Base-by-base conservation (phyloP, 2,888 invertebrate genomes). In the Phrixothrix hirtus region DNA sequence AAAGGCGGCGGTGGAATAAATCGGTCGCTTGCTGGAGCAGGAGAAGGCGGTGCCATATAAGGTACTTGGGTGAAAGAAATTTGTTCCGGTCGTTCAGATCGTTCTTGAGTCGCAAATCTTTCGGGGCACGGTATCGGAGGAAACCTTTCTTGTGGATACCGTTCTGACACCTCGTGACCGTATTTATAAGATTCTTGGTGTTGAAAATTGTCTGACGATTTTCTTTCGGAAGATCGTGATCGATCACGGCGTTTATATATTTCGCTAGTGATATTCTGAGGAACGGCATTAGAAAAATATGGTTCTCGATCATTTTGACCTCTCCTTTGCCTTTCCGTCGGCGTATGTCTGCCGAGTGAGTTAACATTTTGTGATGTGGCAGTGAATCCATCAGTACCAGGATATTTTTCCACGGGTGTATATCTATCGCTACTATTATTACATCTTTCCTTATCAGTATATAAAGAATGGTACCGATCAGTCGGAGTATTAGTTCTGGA, bases 1-100 rank as follows among this genome's bases (percentile, higher is more conserved):
- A 85, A 75, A 70, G 84, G 84, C 65, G 85, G 83, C 65, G 80
- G 79, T 39, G 84, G 84, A 62, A 84, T 82, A 67, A 79, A 80
- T 37, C 79, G 73, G 63, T 80, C 80, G 66, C 76, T 77, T 26
- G 79, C 76, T 11, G 81, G 81, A 46, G 81, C 81, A 44, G 81
- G 81, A 38, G 81, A 81, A 14, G 82, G 81, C 45, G 81, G 81
- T 55, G 80, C 80, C 71, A 80, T 77, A 51, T 78, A 79, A 60
- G 79, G 65, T 57, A 69, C 68, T 60, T 70, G 67, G 37, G 68
- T 64, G 60, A 63, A 66, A 41, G 65, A 64, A 43, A 67, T 63
- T 21, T 64, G 55, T 48, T 68, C 67, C 26, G 66, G 64, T 50
- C 68, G 59, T 47, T 67, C 67, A 15, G 62, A 51, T 35, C 65